Evolutionary conservation across 2,113 vertebrate species (phyloP).

Genomic region (Notarius quadriscutis): DNA sequence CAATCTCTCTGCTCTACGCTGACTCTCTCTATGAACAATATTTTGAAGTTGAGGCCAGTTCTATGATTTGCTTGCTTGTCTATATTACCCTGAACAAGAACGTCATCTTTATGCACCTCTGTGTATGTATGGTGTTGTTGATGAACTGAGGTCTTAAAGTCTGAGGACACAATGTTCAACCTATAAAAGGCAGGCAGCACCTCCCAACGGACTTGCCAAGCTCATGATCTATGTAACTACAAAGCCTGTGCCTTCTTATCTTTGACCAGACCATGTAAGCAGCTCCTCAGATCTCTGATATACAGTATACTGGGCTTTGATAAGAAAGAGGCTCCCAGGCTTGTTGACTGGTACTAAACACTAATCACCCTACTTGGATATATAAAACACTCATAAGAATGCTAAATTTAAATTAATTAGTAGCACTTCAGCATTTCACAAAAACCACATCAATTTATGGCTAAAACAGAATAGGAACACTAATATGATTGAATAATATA

Average conservation of each 20-base stretch:
- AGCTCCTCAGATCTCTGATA: neutral
- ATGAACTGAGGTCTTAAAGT: constrained; percentile 53
- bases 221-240: constrained; percentile 67
- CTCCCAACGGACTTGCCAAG: constrained; percentile 65
- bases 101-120: constrained; percentile 37
- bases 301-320: neutral
- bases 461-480: neutral
- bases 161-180: constrained; percentile 58
- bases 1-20: neutral
- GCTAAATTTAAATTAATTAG: neutral
- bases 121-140: constrained; percentile 62
- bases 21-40: constrained; percentile 20
- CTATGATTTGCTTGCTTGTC: constrained; percentile 41
- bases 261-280: neutral
- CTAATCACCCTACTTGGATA: neutral
- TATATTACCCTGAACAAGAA: constrained; percentile 43
- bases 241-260: constrained; percentile 56
- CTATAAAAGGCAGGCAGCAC: constrained; percentile 66
- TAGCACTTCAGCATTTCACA: neutral
- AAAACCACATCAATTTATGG: neutral
- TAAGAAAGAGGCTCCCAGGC: neutral
- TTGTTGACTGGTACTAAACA: neutral
- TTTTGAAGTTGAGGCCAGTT: constrained; percentile 47
- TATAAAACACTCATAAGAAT: neutral
- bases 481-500: neutral